Percentiles rank a stretch among this genome's conserved stretches.
Evolutionary conservation across 2,888 invertebrate genomes (phyloP).

Genomic region (Nymphalis c-album): DNA sequence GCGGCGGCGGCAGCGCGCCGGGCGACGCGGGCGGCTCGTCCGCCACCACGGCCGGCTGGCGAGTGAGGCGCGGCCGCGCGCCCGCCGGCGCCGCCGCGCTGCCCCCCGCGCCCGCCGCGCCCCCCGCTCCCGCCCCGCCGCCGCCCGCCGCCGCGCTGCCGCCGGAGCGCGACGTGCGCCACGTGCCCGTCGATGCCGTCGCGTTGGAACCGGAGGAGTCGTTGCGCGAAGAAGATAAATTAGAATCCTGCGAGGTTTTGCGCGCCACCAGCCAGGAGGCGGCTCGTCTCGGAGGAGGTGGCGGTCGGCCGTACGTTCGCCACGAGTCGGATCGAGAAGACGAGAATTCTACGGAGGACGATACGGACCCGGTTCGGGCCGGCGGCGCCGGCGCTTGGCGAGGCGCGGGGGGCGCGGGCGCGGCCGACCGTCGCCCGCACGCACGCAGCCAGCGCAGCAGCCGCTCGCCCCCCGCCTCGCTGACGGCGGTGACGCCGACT

Average conservation of each 20-base stretch:
- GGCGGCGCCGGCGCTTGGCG: slow-evolving; percentile 58
- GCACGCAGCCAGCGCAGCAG: slow-evolving; percentile 75
- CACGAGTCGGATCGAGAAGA: slow-evolving; percentile 83
- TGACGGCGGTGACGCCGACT: slow-evolving; percentile 76
- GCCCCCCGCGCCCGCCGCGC: slow-evolving; percentile 85
- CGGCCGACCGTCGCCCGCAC: slow-evolving; percentile 65
- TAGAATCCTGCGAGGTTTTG: slow-evolving; percentile 95
- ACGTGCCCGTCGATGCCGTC: slow-evolving; percentile 94
- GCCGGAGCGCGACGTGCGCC: slow-evolving; percentile 93
- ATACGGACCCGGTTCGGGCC: slow-evolving; percentile 74
- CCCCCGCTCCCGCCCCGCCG: slow-evolving; percentile 86
- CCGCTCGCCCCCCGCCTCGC: slow-evolving; percentile 42
- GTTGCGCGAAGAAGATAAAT: slow-evolving; percentile 93
- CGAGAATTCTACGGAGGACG: slow-evolving; percentile 94
- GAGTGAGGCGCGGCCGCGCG: slow-evolving; percentile 71
- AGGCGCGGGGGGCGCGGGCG: slow-evolving; percentile 49
- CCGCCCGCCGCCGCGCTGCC: slow-evolving; percentile 86
- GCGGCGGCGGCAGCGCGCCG: slow-evolving; percentile 59
- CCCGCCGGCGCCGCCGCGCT: slow-evolving; percentile 85
- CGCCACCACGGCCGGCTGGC: slow-evolving; percentile 90
- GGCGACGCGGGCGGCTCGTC: slow-evolving; percentile 85
- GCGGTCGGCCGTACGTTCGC: slow-evolving; percentile 90
- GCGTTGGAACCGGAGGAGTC: slow-evolving; percentile 95
- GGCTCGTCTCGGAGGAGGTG: slow-evolving; percentile 90
- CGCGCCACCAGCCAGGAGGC: slow-evolving; percentile 95